Evolutionary conservation across 2,113 vertebrate genomes (phyloP).

Genomic region (Edolisoma coerulescens): DNA sequence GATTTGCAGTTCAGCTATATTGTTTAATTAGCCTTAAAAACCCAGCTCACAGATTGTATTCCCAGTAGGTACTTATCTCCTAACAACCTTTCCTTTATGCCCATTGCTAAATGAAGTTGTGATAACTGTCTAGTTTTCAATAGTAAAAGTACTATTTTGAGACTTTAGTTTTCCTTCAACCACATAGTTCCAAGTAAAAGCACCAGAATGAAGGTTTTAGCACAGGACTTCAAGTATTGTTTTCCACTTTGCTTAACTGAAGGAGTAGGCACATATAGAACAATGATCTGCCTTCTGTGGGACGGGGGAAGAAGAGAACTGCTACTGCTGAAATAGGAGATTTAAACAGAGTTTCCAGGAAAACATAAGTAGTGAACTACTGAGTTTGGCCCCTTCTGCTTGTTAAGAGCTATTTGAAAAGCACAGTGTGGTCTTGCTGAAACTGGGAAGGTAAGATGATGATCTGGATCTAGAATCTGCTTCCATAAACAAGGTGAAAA

Average conservation of each 20-base stretch:
- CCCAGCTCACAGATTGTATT: neutral
- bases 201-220: neutral
- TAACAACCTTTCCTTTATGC: neutral
- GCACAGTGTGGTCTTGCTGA: neutral
- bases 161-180: neutral
- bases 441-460: neutral
- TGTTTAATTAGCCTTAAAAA: neutral
- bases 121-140: neutral
- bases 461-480: neutral
- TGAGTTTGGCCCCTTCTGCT: neutral
- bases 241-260: neutral
- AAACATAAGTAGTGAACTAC: neutral
- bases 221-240: neutral
- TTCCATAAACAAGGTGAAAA: neutral
- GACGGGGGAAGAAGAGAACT: neutral
- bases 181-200: neutral
- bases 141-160: neutral
- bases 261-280: rapidly evolving
- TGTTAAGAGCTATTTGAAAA: neutral
- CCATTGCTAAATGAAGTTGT: neutral
- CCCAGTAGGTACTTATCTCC: neutral
- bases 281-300: neutral
- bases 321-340: neutral
- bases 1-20: neutral
- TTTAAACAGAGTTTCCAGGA: neutral